A percentile compares a stretch with the other conserved stretches of the same genome.
Evolutionary conservation across 1,140 invertebrate species (phyloP).

Genomic region (Pemphigus obesinymphae): DNA sequence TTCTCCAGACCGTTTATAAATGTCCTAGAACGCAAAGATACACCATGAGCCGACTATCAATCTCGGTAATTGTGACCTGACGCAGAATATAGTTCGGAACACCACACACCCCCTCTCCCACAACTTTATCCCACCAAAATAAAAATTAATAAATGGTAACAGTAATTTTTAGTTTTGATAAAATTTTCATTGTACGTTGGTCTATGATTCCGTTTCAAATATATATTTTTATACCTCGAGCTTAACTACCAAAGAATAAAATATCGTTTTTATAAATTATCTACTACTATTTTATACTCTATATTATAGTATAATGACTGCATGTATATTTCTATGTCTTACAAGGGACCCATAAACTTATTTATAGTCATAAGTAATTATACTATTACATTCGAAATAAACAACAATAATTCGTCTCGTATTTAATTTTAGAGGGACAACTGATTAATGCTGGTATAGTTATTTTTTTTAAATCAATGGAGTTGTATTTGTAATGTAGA

Average conservation of each 20-base stretch:
- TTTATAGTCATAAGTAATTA: too few relatives aligned
- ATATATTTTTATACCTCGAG: background rate
- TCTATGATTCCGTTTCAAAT: background rate
- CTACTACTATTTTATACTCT: too few relatives aligned
- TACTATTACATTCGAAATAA: too few relatives aligned
- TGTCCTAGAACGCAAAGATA: constrained; percentile 9
- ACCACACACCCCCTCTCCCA: background rate
- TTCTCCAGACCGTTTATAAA: constrained; percentile 19
- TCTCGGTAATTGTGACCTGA: constrained; percentile 10
- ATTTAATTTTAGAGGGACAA: too few relatives aligned
- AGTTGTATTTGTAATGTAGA: too few relatives aligned
- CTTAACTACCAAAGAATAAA: background rate
- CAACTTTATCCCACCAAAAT: background rate
- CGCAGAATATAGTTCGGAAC: background rate
- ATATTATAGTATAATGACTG: too few relatives aligned
- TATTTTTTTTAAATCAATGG: too few relatives aligned
- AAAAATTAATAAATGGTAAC: background rate
- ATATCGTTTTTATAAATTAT: too few relatives aligned
- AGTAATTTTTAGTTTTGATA: background rate
- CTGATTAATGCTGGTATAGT: too few relatives aligned
- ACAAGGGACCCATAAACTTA: too few relatives aligned
- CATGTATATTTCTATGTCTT: too few relatives aligned
- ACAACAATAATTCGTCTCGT: too few relatives aligned
- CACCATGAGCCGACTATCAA: constrained; percentile 5
- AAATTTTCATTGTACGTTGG: background rate